These are phyloP conservation scores for Arctia plantaginis DNA, from an alignment of 2,888 invertebrate species.

Conservation along the genomic window DNA sequence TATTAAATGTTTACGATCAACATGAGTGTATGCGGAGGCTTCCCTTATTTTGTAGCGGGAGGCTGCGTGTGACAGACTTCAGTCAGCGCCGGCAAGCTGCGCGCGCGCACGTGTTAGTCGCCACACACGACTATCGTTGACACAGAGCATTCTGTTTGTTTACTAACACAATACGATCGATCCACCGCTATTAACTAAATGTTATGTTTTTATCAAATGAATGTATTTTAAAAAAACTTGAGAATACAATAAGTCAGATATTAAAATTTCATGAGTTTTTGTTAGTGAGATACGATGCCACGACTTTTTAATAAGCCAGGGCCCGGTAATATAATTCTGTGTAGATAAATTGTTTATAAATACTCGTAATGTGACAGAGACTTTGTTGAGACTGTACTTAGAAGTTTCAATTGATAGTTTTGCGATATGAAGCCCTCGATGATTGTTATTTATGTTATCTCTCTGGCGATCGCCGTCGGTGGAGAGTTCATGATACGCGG, in stretches of 20 bases:
- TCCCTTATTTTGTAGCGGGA: conserved; percentile 72
- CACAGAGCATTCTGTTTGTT: conserved; percentile 66
- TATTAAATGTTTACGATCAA: conserved; percentile 49
- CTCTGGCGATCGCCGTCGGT: conserved; percentile 74
- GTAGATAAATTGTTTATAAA: conserved; percentile 75
- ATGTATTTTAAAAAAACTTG: conserved; percentile 54
- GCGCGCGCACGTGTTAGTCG: conserved; percentile 80
- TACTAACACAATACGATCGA: conserved; percentile 69
- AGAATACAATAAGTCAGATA: conserved; percentile 65
- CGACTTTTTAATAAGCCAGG: conserved; percentile 73
- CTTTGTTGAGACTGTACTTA: conserved; percentile 73
- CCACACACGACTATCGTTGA: conserved; percentile 48
- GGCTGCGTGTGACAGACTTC: conserved; percentile 79
- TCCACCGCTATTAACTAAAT: conserved; percentile 54
- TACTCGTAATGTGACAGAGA: conserved; percentile 85
- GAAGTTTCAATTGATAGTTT: conserved; percentile 72
- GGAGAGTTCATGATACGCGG: conserved; percentile 81
- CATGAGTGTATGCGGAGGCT: conserved; percentile 45
- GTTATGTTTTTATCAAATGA: conserved; percentile 50
- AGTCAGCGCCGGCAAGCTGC: conserved; percentile 79
- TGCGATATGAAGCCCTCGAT: conserved; percentile 76
- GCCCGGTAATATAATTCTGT: conserved; percentile 71
- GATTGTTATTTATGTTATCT: conserved; percentile 81
- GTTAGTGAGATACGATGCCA: conserved; percentile 79
- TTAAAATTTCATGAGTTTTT: conserved; percentile 72